Evolutionary conservation across 2,888 invertebrate species (phyloP).

Genomic region (Dysmachus trigonus): DNA sequence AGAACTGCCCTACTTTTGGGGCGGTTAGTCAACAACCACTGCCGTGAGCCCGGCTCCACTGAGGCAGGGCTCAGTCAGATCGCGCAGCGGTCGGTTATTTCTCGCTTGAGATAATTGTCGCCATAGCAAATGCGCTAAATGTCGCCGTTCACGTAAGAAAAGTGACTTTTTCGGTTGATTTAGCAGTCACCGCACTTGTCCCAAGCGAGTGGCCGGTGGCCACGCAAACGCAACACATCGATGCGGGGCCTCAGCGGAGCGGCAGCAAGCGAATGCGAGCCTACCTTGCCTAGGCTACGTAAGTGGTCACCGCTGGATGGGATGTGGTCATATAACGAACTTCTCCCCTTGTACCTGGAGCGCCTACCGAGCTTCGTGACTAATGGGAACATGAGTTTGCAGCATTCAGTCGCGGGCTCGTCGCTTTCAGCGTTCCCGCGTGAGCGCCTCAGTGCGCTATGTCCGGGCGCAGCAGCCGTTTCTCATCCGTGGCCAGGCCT

Average conservation of each 20-base stretch:
- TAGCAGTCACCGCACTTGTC: constrained; percentile 16
- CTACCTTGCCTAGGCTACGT: not conserved
- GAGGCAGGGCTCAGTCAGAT: not conserved
- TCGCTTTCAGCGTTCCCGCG: not conserved
- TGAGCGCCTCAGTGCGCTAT: constrained; percentile 11
- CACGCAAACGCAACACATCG: not conserved
- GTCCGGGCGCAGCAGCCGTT: not conserved
- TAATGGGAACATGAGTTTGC: constrained; percentile 46
- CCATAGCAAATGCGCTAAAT: not conserved
- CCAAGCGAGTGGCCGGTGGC: not conserved
- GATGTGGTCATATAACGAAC: constrained; percentile 13
- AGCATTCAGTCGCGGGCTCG: not conserved
- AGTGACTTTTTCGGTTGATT: constrained; percentile 19
- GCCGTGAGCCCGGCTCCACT: not conserved
- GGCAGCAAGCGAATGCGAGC: not conserved
- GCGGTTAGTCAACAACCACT: not conserved
- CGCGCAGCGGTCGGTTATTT: not conserved
- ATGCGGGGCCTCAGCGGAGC: not conserved
- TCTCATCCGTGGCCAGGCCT: not conserved
- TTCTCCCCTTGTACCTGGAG: not conserved
- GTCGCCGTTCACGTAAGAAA: constrained; percentile 10
- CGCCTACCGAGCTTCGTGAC: constrained; percentile 37
- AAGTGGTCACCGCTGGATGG: constrained; percentile 14
- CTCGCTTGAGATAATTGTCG: not conserved
- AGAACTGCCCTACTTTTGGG: not conserved